Percentiles rank a stretch among this genome's conserved stretches.
These are phyloP conservation scores for Patella caerulea DNA, from an alignment of 2,888 invertebrate genomes.

Conservation along the genomic window DNA sequence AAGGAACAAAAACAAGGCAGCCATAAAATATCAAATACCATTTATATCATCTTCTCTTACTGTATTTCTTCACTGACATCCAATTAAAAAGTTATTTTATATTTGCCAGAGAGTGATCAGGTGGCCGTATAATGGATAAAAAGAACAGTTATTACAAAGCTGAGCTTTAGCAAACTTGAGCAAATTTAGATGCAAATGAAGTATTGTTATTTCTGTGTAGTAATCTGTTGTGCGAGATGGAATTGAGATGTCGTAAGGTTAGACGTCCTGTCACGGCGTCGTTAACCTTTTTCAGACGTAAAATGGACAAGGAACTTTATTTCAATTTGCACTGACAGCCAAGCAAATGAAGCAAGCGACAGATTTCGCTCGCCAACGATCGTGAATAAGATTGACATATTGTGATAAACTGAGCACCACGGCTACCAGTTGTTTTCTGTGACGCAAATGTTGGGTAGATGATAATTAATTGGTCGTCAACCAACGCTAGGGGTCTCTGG, in stretches of 20 bases:
- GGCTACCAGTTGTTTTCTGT: slow-evolving; percentile 12
- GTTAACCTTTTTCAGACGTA: slow-evolving; percentile 19
- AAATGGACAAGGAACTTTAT: slow-evolving; percentile 27
- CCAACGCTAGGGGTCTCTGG: slow-evolving; percentile 7
- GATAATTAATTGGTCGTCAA: slow-evolving; percentile 24
- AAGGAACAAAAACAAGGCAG: not conserved
- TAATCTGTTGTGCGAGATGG: slow-evolving; percentile 19
- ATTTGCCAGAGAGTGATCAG: slow-evolving; percentile 15
- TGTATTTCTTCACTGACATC: not conserved
- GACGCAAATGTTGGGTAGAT: slow-evolving; percentile 27
- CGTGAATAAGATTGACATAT: slow-evolving; percentile 20
- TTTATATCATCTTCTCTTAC: not conserved
- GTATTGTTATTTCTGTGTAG: slow-evolving; percentile 26
- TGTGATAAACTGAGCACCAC: slow-evolving; percentile 16
- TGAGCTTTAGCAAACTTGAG: slow-evolving; percentile 14
- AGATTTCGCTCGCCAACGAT: slow-evolving; percentile 16
- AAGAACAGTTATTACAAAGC: slow-evolving; percentile 20
- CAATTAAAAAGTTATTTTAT: slow-evolving; percentile 13
- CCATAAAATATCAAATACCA: slow-evolving; percentile 9
- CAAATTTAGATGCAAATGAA: slow-evolving; percentile 33
- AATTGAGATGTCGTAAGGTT: slow-evolving; percentile 24
- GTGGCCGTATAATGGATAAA: slow-evolving; percentile 21
- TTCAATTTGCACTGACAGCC: slow-evolving; percentile 27
- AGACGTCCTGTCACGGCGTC: slow-evolving; percentile 21
- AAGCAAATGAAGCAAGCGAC: slow-evolving; percentile 28